phyloP scores from a whole-genome alignment of 2,888 invertebrate species.

The Lasioglossum lativentre region DNA sequence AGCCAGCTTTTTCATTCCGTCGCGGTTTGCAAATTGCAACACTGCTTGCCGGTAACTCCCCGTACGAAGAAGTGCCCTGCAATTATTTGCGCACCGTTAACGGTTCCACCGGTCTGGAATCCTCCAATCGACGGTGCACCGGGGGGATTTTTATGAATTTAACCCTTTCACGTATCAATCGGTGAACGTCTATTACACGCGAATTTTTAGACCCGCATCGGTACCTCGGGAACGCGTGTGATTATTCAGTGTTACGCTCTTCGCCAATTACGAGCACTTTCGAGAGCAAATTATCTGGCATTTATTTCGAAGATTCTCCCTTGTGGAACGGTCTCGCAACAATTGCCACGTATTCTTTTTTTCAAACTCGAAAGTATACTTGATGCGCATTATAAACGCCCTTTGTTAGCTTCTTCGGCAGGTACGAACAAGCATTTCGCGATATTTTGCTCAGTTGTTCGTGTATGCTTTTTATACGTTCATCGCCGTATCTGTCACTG shows the following conservation, averaged over 20 bases:
- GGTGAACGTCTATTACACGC: background rate
- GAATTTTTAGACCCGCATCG: conserved; percentile 17
- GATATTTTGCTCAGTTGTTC: background rate
- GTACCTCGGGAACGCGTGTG: conserved; percentile 10
- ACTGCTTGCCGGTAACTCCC: conserved; percentile 64
- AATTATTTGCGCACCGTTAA: conserved; percentile 37
- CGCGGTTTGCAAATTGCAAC: conserved; percentile 76
- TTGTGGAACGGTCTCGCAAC: background rate
- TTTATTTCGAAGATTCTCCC: background rate
- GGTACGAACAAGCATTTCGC: background rate
- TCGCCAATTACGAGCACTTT: conserved; percentile 6
- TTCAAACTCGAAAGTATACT: background rate
- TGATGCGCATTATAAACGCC: background rate
- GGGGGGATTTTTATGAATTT: conserved; percentile 9
- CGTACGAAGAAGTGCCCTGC: conserved; percentile 8
- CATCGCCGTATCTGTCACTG: too few relatives aligned
- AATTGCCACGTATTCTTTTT: background rate
- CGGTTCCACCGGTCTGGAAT: background rate
- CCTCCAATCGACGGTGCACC: background rate
- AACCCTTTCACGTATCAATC: conserved; percentile 28
- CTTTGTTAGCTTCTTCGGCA: background rate
- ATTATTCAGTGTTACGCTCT: conserved; percentile 13
- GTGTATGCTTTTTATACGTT: too few relatives aligned
- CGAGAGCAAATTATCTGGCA: conserved; percentile 29
- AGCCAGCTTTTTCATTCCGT: conserved; percentile 12